A percentile compares a stretch with the other conserved stretches of the same genome.
These are phyloP conservation scores for Callyntrura sp. DNA, from an alignment of 2,888 invertebrate genomes.

Conservation along the genomic window DNA sequence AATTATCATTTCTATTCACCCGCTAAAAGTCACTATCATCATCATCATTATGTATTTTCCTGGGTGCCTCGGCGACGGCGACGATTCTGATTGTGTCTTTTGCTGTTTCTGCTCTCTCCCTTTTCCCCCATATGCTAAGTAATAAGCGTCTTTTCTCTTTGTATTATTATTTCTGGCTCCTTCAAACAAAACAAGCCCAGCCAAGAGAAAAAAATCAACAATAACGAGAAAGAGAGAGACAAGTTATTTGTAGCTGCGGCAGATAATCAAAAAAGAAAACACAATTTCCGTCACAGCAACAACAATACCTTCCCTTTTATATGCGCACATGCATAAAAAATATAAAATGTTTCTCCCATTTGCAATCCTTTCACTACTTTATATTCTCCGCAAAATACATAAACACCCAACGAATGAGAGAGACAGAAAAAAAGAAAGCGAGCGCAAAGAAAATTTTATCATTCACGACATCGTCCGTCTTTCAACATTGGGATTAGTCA, in stretches of 20 bases:
- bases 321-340: not conserved
- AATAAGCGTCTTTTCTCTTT: not conserved
- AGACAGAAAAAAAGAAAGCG: not conserved
- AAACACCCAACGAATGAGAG: too few relatives aligned
- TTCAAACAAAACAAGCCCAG: not conserved
- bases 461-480: conserved; percentile 12
- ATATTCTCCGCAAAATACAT: too few relatives aligned
- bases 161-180: not conserved
- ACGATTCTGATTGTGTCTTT: conserved; percentile 11
- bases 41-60: conserved; percentile 2
- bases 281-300: not conserved
- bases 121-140: not conserved
- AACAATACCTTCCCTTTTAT: conserved; percentile 13
- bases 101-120: not conserved
- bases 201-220: conserved; percentile 10
- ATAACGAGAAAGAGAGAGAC: not conserved
- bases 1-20: not conserved
- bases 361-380: not conserved
- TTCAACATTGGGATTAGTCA: conserved; percentile 21
- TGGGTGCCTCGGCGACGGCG: not conserved
- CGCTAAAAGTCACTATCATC: not conserved
- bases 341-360: not conserved
- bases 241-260: not conserved
- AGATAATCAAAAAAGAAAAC: conserved; percentile 45
- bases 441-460: not conserved